Conservation (phyloP, 2,888 invertebrate species). For the Drosophila subquinaria region DNA sequence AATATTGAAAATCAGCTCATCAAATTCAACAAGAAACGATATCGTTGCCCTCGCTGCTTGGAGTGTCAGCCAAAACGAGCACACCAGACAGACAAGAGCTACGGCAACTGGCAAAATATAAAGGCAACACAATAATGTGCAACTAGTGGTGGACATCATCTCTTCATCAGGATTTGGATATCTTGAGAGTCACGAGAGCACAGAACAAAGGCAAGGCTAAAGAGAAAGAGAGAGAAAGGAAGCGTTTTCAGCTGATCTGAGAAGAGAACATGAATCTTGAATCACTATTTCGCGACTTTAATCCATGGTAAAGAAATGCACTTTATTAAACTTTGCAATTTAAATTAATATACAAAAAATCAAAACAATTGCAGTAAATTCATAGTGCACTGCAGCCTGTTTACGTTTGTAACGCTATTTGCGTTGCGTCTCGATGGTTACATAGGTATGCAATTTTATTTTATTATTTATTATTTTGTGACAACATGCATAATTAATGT, state of each 20-base stretch:
- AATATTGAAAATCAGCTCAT: constrained; percentile 12
- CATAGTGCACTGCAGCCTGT: constrained; percentile 96
- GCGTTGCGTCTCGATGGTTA: constrained; percentile 95
- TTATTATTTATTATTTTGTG: background rate
- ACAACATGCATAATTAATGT: background rate
- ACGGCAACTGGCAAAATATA: background rate
- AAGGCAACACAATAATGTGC: constrained; percentile 58
- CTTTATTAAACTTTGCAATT: constrained; percentile 44
- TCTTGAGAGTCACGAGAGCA: constrained; percentile 20
- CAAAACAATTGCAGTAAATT: constrained; percentile 92
- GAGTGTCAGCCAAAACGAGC: background rate
- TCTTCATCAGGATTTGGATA: constrained; percentile 23
- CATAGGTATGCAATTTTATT: constrained; percentile 86
- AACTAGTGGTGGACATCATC: constrained; percentile 63
- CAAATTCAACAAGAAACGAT: background rate
- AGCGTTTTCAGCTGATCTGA: background rate
- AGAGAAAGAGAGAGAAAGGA: background rate
- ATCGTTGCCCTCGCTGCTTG: background rate
- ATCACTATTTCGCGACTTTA: constrained; percentile 95
- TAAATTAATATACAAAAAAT: background rate
- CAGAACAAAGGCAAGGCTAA: background rate
- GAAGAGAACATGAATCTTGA: constrained; percentile 91
- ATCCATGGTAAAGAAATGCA: constrained; percentile 90
- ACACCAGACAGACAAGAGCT: background rate
- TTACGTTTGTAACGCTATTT: constrained; percentile 95